phyloP scores from a whole-genome alignment of 2,797 vertebrate species.

The Cephalopachus bancanus region DNA sequence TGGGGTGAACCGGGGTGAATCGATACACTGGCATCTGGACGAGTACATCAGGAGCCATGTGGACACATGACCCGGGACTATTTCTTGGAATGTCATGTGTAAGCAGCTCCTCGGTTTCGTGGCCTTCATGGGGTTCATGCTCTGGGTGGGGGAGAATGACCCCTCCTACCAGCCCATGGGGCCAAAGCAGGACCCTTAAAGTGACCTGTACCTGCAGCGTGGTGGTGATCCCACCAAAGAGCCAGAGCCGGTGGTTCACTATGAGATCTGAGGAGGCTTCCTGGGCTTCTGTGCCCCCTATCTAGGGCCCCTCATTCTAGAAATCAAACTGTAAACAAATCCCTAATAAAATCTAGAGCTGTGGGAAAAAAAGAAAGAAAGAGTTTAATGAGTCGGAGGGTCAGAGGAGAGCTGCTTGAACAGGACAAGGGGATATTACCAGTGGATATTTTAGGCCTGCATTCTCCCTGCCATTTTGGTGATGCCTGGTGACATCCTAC shows the following conservation, averaged over 20 bases:
- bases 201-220: too few relatives aligned
- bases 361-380: neutral
- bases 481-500: neutral
- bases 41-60: slow-evolving; percentile 95
- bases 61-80: slow-evolving; percentile 93
- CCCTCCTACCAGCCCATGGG: slow-evolving; percentile 94
- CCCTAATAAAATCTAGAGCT: too few relatives aligned
- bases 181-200: too few relatives aligned
- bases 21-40: slow-evolving; percentile 98
- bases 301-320: too few relatives aligned
- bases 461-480: neutral
- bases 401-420: neutral
- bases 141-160: slow-evolving; percentile 91
- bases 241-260: too few relatives aligned
- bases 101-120: slow-evolving; percentile 93
- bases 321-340: too few relatives aligned
- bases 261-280: too few relatives aligned
- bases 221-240: too few relatives aligned
- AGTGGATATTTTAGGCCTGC: neutral
- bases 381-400: neutral
- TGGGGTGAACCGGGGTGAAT: slow-evolving; percentile 95
- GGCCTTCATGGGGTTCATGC: slow-evolving; percentile 93
- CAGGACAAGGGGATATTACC: neutral
- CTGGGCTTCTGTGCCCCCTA: too few relatives aligned
- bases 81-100: slow-evolving; percentile 92